Percentiles rank a stretch among this genome's conserved stretches.
Evolutionary conservation across 2,113 vertebrate genomes (phyloP).

Genomic region (Oxyura jamaicensis): DNA sequence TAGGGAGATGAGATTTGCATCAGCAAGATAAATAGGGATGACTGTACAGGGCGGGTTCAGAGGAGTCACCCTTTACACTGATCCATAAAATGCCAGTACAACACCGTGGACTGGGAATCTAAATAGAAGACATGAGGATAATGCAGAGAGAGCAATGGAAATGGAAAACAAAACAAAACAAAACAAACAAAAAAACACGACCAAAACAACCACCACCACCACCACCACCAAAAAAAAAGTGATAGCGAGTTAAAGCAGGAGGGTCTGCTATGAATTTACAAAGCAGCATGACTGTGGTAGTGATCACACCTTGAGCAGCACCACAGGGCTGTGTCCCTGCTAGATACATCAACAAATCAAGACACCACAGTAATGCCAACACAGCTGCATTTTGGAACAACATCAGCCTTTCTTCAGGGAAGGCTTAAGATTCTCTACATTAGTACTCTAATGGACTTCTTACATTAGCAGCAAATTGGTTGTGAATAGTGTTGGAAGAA

Average conservation of each 20-base stretch:
- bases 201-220: too few species aligned
- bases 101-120: neutral
- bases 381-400: conserved; percentile 3
- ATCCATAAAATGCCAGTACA: neutral
- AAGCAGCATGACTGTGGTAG: neutral
- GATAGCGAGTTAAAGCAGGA: neutral
- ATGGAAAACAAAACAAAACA: neutral
- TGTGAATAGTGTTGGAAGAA: neutral
- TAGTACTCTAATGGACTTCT: too few species aligned
- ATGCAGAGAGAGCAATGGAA: neutral
- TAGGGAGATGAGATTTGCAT: neutral
- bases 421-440: neutral
- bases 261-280: accelerated
- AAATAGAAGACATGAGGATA: neutral
- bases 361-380: neutral
- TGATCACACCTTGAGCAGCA: neutral
- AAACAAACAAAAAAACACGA: too few species aligned
- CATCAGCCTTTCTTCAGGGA: neutral
- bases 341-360: neutral
- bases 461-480: conserved; percentile 34
- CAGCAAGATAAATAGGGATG: neutral
- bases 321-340: neutral
- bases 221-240: too few species aligned
- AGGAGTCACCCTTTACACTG: neutral
- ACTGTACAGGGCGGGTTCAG: neutral